phyloP scores from a whole-genome alignment of 1,140 invertebrate genomes.

The Uloborus diversus region DNA sequence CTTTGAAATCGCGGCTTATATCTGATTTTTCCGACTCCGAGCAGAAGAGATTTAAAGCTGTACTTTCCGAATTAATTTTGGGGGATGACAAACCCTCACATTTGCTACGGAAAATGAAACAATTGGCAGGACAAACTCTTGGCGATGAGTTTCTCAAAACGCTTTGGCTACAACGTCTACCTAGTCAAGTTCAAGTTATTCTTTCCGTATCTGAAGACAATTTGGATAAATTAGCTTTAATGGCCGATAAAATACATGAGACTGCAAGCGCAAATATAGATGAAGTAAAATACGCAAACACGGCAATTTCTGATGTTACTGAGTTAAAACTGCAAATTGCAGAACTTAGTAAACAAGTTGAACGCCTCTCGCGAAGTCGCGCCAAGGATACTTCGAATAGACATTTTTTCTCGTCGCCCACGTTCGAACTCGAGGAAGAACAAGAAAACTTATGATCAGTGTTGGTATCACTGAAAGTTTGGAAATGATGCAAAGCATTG shows the following conservation, averaged over 20 bases:
- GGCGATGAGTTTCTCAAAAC: background rate
- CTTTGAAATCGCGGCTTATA: background rate
- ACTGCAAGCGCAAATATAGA: background rate
- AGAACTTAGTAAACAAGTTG: background rate
- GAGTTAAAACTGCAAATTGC: background rate
- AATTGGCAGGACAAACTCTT: background rate
- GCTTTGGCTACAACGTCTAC: background rate
- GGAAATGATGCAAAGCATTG: background rate
- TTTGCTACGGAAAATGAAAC: background rate
- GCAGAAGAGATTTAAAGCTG: background rate
- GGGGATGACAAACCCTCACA: background rate
- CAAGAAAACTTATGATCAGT: background rate
- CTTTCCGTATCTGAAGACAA: background rate
- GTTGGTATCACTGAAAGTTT: background rate
- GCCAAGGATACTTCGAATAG: background rate
- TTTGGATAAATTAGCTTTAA: background rate
- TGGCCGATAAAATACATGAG: background rate
- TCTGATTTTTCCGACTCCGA: background rate
- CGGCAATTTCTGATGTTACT: background rate
- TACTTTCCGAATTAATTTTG: background rate
- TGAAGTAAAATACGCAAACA: background rate
- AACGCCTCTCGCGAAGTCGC: background rate
- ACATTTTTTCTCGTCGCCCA: no score
- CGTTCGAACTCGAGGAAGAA: background rate
- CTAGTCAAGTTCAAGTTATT: background rate